Conservation (phyloP, 2,113 vertebrate genomes). For the Mionectes macconnelli region DNA sequence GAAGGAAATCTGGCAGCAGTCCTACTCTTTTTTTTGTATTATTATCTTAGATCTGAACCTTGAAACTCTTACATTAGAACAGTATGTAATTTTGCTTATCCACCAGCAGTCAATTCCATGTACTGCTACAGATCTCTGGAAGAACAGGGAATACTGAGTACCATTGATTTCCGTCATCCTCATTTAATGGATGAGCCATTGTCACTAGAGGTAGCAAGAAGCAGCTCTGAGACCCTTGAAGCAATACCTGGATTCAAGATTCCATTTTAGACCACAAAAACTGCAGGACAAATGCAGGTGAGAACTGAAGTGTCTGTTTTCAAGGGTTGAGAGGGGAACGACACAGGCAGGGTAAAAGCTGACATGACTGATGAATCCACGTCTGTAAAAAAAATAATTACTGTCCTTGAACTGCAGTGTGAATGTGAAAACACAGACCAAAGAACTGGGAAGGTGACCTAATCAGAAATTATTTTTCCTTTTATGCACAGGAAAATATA, state of each 20-base stretch:
- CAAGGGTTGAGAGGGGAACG: accelerated
- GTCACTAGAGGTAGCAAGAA: background rate
- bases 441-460: background rate
- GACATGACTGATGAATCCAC: background rate
- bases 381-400: background rate
- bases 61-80: background rate
- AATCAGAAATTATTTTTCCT: background rate
- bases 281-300: background rate
- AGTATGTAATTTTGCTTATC: background rate
- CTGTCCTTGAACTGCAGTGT: background rate
- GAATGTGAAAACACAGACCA: background rate
- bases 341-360: background rate
- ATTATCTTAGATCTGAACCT: background rate
- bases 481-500: background rate
- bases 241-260: background rate
- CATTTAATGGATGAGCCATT: background rate
- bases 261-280: background rate
- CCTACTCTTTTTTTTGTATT: background rate
- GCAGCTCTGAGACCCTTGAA: background rate
- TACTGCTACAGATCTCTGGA: background rate
- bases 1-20: background rate
- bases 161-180: background rate
- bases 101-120: background rate
- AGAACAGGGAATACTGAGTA: background rate
- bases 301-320: background rate